Evolutionary conservation across 2,797 vertebrate genomes (phyloP).

Genomic region (Streptopelia turtur): DNA sequence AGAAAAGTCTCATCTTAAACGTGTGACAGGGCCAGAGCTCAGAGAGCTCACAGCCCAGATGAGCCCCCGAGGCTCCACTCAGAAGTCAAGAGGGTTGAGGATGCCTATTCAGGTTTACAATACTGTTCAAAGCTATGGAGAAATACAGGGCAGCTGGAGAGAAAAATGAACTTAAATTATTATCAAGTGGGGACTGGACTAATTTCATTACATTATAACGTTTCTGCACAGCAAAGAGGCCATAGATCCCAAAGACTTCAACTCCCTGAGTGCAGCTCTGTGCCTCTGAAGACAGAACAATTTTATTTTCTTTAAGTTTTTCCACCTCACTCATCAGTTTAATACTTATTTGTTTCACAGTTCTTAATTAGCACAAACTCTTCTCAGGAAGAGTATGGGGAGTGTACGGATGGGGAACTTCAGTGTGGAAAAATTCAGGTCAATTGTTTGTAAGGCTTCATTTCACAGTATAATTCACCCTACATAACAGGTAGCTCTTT

Average conservation of each 20-base stretch:
- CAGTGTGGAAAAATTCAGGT: not conserved
- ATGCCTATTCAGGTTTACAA: not conserved
- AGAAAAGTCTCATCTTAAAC: not conserved
- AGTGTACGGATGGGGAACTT: not conserved
- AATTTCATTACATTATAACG: not conserved
- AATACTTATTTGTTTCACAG: not conserved
- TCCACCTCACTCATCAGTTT: not conserved
- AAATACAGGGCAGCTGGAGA: not conserved
- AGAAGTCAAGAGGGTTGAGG: not conserved
- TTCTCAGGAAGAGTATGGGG: not conserved
- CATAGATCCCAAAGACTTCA: not conserved
- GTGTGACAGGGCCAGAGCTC: not conserved
- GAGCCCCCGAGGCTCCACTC: not conserved
- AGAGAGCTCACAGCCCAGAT: not conserved
- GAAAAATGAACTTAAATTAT: not conserved
- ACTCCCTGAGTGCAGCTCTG: not conserved
- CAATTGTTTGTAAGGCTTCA: not conserved
- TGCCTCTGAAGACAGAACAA: not conserved
- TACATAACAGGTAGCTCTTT: not conserved
- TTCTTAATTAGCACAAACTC: not conserved
- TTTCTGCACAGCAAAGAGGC: not conserved
- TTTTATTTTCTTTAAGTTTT: not conserved
- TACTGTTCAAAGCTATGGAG: not conserved
- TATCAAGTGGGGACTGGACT: not conserved
- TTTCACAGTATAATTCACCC: not conserved